Evolutionary conservation across 1,140 invertebrate species (phyloP), one percentile per base, ranked within the genome.

Genomic region (Mya arenaria): DNA sequence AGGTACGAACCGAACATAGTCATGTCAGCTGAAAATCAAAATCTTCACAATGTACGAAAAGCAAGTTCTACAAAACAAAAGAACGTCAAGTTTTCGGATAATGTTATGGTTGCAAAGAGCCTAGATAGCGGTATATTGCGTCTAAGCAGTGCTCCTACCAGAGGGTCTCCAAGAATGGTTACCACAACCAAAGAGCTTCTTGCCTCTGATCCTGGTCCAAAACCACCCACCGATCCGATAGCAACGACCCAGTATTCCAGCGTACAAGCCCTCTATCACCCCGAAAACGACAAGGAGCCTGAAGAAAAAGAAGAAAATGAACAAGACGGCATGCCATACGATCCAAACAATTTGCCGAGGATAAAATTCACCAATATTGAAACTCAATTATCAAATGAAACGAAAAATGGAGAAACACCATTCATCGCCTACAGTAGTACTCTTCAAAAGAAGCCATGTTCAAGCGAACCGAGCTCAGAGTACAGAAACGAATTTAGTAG

Each of bases 1-100:
- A 78, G 91, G n/a, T 82, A 85, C 25, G 91, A 92, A 82, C 90
- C 91, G 2, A 74, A 84, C 0, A 58, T 80, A 58, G 52, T 92
- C 15, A 91, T 92, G 87, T 91, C 91, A 1, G 41, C 72, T 1
- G 87, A 89, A 63, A 92, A 92, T 83, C 88, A 91, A 82, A 88
- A 89, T 41, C 63, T 92, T 28, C 84, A 78, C 17, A 90, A 86
- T 48, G 87, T 90, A 1, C 74, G 85, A 25, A 73, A 83, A 23
- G 74, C 88, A 0, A 66, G 72, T 1, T 62, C 83, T 1, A 86
- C 73, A 15, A 75, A 81, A 63, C 55, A 36, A 6, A 91, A 91
- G 83, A 89, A 69, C 75, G 90, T 92, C 0, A 87, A 89, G 44
- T 91, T 90, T 84, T 86, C 88, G 23, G 87, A 90, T 44, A 88